These are phyloP conservation scores for Microcaecilia unicolor DNA, from an alignment of 2,797 vertebrate genomes.

Conservation along the genomic window DNA sequence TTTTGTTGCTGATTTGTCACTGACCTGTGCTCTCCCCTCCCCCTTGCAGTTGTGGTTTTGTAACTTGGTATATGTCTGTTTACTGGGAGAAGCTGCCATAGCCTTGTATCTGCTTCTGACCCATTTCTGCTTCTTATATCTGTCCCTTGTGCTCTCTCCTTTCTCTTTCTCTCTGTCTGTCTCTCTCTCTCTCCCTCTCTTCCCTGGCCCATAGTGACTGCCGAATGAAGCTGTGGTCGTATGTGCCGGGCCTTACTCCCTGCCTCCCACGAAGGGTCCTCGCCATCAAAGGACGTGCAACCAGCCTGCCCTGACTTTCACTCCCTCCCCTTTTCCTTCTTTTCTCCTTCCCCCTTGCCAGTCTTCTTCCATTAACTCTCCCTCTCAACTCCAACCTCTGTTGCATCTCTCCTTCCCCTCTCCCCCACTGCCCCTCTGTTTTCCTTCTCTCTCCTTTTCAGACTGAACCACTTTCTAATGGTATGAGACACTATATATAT, in stretches of 20 bases:
- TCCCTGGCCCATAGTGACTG: slow-evolving; percentile 77
- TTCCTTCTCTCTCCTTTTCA: slow-evolving; percentile 36
- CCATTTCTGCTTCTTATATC: too few relatives aligned
- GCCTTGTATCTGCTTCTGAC: too few relatives aligned
- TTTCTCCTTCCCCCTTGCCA: slow-evolving; percentile 25
- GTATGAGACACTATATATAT: slow-evolving; percentile 42
- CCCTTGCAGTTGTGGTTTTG: too few relatives aligned
- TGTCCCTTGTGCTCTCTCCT: not conserved
- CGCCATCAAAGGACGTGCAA: slow-evolving; percentile 97
- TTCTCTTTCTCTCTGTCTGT: not conserved
- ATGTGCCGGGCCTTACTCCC: slow-evolving; percentile 93
- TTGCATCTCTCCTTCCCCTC: slow-evolving; percentile 8
- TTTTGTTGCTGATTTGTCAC: too few relatives aligned
- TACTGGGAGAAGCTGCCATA: too few relatives aligned
- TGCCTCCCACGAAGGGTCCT: slow-evolving; percentile 95
- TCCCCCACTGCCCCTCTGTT: slow-evolving; percentile 17
- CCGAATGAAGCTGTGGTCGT: slow-evolving; percentile 97
- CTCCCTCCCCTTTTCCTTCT: slow-evolving; percentile 32
- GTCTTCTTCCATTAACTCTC: slow-evolving; percentile 16
- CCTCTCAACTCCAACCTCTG: slow-evolving; percentile 5
- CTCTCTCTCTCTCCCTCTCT: not conserved
- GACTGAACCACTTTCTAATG: slow-evolving; percentile 60
- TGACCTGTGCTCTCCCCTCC: too few relatives aligned
- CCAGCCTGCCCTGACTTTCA: slow-evolving; percentile 86
- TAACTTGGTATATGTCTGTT: too few relatives aligned